phyloP scores from a whole-genome alignment of 1,140 invertebrate species.

The Drosophila yakuba region DNA sequence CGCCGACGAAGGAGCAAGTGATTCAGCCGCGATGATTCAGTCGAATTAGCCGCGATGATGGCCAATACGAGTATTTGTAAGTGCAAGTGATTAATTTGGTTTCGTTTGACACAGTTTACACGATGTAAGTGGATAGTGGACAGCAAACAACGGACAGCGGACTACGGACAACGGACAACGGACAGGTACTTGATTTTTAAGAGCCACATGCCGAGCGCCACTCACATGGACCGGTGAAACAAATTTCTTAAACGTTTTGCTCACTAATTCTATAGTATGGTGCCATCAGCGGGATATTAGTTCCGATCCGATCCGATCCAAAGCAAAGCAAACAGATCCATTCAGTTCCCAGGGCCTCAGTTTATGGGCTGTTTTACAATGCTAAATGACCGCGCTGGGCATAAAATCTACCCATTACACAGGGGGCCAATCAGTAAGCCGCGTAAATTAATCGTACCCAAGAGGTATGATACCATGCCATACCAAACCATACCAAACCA shows the following conservation, averaged over 20 bases:
- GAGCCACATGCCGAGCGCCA: constrained; percentile 51
- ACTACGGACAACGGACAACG: neutral
- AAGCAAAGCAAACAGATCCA: too few relatives aligned
- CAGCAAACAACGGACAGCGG: too few relatives aligned
- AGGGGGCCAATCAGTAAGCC: constrained; percentile 73
- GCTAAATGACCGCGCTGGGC: constrained; percentile 61
- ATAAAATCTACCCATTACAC: constrained; percentile 73
- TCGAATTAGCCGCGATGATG: constrained; percentile 32
- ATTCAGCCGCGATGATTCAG: constrained; percentile 25
- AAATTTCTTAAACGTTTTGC: constrained; percentile 69
- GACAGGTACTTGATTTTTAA: constrained; percentile 4
- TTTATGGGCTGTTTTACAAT: constrained; percentile 80
- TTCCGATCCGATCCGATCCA: constrained; percentile 37
- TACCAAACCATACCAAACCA: neutral
- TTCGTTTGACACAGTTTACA: constrained; percentile 70
- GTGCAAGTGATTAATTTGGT: constrained; percentile 72
- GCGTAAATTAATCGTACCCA: constrained; percentile 77
- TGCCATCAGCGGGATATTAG: constrained; percentile 65
- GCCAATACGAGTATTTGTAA: constrained; percentile 35
- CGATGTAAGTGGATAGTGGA: neutral
- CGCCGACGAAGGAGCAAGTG: constrained; percentile 39
- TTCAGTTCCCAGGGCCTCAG: constrained; percentile 58
- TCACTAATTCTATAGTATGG: constrained; percentile 52
- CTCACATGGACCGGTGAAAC: constrained; percentile 48
- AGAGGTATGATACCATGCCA: constrained; percentile 9